Conservation (phyloP, 2,888 invertebrate species). For the Ochropleura plecta region DNA sequence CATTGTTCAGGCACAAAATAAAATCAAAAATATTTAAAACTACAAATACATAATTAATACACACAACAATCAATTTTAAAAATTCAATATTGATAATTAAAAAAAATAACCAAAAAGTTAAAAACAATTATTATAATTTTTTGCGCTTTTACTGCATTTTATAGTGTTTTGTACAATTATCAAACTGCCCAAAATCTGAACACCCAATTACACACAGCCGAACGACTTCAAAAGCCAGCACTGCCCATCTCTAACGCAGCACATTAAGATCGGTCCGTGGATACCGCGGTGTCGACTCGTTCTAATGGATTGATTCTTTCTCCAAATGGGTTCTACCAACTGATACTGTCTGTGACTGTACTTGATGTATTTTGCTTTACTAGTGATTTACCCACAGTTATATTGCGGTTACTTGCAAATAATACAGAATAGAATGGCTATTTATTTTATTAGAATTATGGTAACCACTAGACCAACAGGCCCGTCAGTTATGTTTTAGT, state of each 20-base stretch:
- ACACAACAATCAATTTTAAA: no score
- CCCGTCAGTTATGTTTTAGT: no score
- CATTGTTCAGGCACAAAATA: no score
- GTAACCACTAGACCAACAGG: no score
- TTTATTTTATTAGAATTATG: no score
- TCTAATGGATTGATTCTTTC: conserved; percentile 67
- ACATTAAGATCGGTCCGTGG: conserved; percentile 63
- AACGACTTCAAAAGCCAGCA: conserved; percentile 25
- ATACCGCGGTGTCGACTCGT: conserved; percentile 49
- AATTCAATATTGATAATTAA: no score
- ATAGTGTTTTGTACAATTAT: background rate
- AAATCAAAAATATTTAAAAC: no score
- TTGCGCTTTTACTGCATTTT: background rate
- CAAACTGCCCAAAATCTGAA: background rate
- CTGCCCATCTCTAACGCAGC: conserved; percentile 49
- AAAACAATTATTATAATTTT: no score
- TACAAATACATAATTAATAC: no score
- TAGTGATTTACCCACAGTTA: conserved; percentile 12
- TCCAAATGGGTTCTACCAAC: conserved; percentile 43
- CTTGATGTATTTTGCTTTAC: conserved; percentile 34
- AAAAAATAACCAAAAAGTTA: no score
- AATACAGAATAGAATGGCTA: no score
- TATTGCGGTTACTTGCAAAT: background rate
- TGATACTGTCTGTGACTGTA: conserved; percentile 46
- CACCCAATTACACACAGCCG: background rate